Percentiles rank a stretch among this genome's conserved stretches.
These are phyloP conservation scores for Ginglymostoma cirratum DNA, from an alignment of 2,113 vertebrate genomes.

Conservation along the genomic window DNA sequence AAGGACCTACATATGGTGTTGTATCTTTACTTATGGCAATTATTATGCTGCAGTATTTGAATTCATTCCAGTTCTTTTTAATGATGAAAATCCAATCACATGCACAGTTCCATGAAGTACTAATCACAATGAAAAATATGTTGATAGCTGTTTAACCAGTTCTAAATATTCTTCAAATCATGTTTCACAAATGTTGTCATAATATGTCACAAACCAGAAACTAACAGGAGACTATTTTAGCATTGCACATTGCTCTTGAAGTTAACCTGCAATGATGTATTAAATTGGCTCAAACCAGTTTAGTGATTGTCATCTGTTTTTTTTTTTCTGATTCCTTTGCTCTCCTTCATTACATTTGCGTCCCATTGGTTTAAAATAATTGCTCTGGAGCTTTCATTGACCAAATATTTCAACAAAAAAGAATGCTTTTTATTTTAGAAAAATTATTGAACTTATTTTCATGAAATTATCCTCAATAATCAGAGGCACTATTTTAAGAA, in stretches of 20 bases:
- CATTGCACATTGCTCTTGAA: neutral
- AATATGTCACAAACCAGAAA: neutral
- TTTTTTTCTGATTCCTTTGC: neutral
- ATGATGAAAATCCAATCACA: neutral
- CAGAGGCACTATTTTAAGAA: neutral
- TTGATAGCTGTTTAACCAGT: neutral
- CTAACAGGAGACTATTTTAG: neutral
- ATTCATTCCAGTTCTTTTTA: neutral
- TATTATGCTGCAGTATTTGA: neutral
- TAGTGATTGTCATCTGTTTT: neutral
- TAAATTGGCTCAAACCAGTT: neutral
- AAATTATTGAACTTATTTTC: neutral
- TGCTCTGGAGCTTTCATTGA: neutral
- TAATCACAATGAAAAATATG: neutral
- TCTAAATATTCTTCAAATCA: no score
- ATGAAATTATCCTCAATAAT: neutral
- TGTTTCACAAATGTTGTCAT: no score
- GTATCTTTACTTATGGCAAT: neutral
- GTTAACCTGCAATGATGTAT: neutral
- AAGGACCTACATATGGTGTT: neutral
- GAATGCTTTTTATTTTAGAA: neutral
- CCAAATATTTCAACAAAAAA: neutral
- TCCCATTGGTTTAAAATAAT: neutral
- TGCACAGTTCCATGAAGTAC: neutral
- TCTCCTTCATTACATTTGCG: neutral